These are phyloP conservation scores for Phenganax marumi DNA, from an alignment of 92 coral and sea anemone species.

Conservation along the genomic window DNA sequence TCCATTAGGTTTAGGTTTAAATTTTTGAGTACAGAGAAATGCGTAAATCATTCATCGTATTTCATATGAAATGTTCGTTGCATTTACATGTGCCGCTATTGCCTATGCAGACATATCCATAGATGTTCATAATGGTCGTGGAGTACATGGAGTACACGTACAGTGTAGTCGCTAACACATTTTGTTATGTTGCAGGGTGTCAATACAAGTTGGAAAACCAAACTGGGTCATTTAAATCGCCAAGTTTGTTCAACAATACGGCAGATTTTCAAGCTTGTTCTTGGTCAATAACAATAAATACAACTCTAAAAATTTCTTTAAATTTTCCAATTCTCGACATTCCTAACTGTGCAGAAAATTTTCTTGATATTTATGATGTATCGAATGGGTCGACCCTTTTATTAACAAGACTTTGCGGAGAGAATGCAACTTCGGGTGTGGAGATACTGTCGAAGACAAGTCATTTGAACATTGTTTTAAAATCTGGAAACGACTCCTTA, in stretches of 20 bases:
- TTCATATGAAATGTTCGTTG: background rate
- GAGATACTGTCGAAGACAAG: background rate
- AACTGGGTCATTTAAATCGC: constrained; percentile 24
- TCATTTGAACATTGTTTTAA: background rate
- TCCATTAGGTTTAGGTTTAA: too few species aligned
- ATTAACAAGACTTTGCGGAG: constrained; percentile 26
- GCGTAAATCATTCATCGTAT: too few species aligned
- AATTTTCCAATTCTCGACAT: background rate
- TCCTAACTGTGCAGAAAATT: constrained; percentile 24
- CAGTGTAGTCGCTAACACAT: background rate
- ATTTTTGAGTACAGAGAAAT: too few species aligned
- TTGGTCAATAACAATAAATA: constrained; percentile 29
- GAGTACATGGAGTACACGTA: too few species aligned
- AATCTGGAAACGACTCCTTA: constrained; percentile 7
- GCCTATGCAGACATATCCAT: too few species aligned
- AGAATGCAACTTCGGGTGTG: constrained; percentile 19
- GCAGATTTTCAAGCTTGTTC: constrained; percentile 23
- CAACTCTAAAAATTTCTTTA: background rate
- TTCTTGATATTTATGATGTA: constrained; percentile 20
- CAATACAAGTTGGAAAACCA: background rate
- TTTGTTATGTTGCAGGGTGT: constrained; percentile 9
- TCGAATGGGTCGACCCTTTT: background rate
- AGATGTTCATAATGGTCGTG: too few species aligned
- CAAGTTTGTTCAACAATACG: background rate
- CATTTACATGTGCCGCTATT: background rate